A percentile compares a stretch with the other conserved stretches of the same genome.
Evolutionary conservation across 2,888 invertebrate genomes (phyloP).

Genomic region (Epistrophe grossulariae): DNA sequence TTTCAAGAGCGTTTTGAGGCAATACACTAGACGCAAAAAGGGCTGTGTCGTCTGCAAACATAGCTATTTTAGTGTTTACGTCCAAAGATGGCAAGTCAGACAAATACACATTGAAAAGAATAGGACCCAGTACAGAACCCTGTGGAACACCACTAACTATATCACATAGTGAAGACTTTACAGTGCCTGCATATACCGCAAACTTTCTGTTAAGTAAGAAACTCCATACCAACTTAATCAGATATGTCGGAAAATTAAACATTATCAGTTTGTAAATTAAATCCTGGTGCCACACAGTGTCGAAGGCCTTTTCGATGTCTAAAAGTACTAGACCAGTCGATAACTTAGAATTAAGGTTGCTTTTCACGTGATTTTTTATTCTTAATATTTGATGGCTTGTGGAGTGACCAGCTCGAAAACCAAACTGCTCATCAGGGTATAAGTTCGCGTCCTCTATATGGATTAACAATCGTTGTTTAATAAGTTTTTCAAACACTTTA

Average conservation of each 20-base stretch:
- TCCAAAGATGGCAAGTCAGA: background rate
- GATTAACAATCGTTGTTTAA: background rate
- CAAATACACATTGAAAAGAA: background rate
- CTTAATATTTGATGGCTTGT: background rate
- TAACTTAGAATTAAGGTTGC: background rate
- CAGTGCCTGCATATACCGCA: too few relatives aligned
- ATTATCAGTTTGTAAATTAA: background rate
- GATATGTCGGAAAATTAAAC: background rate
- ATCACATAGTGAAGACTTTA: conserved; percentile 2
- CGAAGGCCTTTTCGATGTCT: background rate
- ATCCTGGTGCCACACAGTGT: too few relatives aligned
- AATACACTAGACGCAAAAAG: too few relatives aligned
- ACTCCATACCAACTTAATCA: too few relatives aligned
- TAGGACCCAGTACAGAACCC: background rate
- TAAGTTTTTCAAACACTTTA: background rate
- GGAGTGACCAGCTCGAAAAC: too few relatives aligned
- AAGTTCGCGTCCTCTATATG: background rate
- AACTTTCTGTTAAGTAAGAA: too few relatives aligned
- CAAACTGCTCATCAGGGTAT: background rate
- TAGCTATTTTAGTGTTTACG: background rate
- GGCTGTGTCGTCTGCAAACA: conserved; percentile 1
- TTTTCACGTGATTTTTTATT: background rate
- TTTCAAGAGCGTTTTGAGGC: too few relatives aligned
- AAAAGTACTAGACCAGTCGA: background rate
- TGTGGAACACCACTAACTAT: conserved; percentile 5